Conservation (phyloP, 2,797 vertebrate species). For the Sylvilagus floridanus region DNA sequence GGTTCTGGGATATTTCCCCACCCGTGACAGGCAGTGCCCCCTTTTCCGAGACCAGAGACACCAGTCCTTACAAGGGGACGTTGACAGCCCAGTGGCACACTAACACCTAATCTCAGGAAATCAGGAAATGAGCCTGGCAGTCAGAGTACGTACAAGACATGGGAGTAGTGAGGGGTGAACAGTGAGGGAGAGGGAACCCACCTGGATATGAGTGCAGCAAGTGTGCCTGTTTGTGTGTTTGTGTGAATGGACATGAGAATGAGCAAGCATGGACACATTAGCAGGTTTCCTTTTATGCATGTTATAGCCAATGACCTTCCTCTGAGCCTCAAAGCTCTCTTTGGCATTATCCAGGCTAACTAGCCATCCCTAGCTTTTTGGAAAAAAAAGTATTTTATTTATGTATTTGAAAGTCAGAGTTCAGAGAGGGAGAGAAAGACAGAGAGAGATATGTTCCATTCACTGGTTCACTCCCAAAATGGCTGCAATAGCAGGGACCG, state of each 20-base stretch:
- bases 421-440: too few relatives aligned
- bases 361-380: too few relatives aligned
- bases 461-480: too few relatives aligned
- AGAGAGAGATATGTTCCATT: too few relatives aligned
- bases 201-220: not conserved
- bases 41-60: slow-evolving; percentile 7
- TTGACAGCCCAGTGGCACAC: not conserved
- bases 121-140: slow-evolving; percentile 53
- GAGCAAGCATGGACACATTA: not conserved
- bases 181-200: not conserved
- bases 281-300: not conserved
- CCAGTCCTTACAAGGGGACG: not conserved
- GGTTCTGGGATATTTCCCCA: slow-evolving; percentile 23
- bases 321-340: not conserved
- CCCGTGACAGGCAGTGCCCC: not conserved
- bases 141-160: not conserved
- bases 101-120: not conserved
- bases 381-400: too few relatives aligned
- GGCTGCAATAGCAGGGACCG: too few relatives aligned
- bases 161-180: not conserved
- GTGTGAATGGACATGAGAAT: not conserved
- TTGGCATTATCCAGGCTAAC: slow-evolving; percentile 14
- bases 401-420: too few relatives aligned
- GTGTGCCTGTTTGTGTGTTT: not conserved
- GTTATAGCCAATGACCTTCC: not conserved